Evolutionary conservation across 2,797 vertebrate genomes (phyloP).

Genomic region (Carcharodon carcharias): DNA sequence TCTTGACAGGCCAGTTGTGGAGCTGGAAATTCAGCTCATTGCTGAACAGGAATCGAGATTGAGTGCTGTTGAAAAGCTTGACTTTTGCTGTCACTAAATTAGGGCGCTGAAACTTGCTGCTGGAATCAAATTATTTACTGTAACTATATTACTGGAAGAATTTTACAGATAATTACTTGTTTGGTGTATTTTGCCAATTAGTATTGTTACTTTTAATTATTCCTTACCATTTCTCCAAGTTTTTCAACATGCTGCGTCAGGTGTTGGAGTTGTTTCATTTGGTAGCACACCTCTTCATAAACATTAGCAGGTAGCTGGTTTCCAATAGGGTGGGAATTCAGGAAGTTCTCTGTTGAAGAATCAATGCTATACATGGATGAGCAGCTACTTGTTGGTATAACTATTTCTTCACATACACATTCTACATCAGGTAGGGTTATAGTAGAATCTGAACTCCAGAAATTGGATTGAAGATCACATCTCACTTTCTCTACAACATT

Average conservation of each 20-base stretch:
- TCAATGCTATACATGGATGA: conserved; percentile 1
- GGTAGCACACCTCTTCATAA: conserved; percentile 22
- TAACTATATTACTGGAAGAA: neutral
- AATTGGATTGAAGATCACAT: neutral
- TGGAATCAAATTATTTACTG: conserved; percentile 4
- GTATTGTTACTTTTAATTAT: neutral
- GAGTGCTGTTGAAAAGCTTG: neutral
- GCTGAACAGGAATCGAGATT: neutral
- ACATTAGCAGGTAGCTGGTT: conserved; percentile 23
- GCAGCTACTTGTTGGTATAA: neutral
- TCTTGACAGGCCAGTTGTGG: neutral
- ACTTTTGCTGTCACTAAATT: neutral
- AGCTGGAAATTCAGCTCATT: neutral
- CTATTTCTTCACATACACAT: conserved; percentile 13
- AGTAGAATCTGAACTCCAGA: conserved; percentile 15
- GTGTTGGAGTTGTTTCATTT: conserved; percentile 29
- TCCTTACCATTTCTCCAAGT: conserved; percentile 33
- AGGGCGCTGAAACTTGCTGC: neutral
- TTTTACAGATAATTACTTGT: neutral
- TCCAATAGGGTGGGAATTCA: neutral
- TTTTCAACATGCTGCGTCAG: conserved; percentile 24
- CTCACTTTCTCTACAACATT: neutral
- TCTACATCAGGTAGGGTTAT: neutral
- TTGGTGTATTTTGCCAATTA: neutral
- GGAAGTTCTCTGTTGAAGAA: conserved; percentile 11